Evolutionary conservation across 1,140 invertebrate species (phyloP), one percentile per base, ranked within the genome.

Genomic region (Centruroides vittatus): DNA sequence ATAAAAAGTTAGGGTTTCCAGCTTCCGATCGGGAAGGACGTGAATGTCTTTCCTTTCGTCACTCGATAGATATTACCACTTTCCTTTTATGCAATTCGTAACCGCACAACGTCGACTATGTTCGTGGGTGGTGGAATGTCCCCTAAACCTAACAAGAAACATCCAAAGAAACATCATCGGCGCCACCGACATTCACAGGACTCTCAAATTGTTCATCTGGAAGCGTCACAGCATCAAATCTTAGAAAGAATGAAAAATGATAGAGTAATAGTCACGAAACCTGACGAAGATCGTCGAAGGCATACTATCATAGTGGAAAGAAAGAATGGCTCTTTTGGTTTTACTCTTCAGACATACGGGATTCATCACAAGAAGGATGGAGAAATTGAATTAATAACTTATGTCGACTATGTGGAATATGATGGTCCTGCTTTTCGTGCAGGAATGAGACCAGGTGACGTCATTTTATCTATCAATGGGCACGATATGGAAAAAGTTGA

Each of bases 321-420:
- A 75, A 85, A 86, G 69, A 86, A 88, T 74, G 86, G 86, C n/a
- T 87, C 86, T 10, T 96, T 89, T 73, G 91, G 92, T 5, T 96
- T 95, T 73, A 95, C 91, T 0, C 76, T 73, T 12, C 82, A 96
- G 81, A 95, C 90, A 70, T 96, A 96, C 72, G 91, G 91, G 10
- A 93, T 96, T 56, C 89, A 93, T 71, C 93, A 95, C 73, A 93
- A 93, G 70, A 84, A 86, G 72, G 90, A 91, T 63, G 82, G 84
- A 67, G 86, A 89, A 70, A 86, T 90, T 59, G 91, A 94, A 73
- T 89, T 95, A 77, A 91, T 95, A 35, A 94, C 92, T 0, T 96
- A 95, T 69, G 92, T 96, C 35, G 92, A 96, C 72, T 93, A 91
- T 70, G 89, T 96, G n/a, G 91, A 93, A 67, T 84, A 86, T 60